phyloP scores from a whole-genome alignment of 2,113 vertebrate species.

The Ciconia boyciana region DNA sequence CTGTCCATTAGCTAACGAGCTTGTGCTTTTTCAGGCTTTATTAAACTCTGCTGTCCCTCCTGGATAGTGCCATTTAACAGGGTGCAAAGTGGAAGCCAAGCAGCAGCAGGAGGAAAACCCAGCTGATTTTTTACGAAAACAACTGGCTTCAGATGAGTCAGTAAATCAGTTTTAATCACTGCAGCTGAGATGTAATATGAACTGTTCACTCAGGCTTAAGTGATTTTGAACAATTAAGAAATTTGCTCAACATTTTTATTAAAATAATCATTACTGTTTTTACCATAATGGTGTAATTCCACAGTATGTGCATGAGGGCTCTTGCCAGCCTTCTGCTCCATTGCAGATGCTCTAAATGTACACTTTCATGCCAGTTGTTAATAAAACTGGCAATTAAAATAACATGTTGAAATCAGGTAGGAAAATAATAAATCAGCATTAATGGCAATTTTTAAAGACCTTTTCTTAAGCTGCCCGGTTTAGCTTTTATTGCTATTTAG shows the following conservation, averaged over 20 bases:
- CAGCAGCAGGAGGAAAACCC: slow-evolving; percentile 19
- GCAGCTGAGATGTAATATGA: neutral
- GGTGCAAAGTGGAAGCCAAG: neutral
- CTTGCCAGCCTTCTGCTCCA: slow-evolving; percentile 10
- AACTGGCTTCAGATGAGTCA: slow-evolving; percentile 35
- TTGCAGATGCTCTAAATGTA: neutral
- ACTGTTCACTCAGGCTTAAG: slow-evolving; percentile 31
- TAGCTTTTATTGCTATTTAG: neutral
- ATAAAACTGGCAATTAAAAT: slow-evolving; percentile 13
- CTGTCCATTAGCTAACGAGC: neutral
- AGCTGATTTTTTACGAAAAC: slow-evolving; percentile 36
- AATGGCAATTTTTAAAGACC: neutral
- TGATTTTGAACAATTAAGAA: slow-evolving; percentile 60
- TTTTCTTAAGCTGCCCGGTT: neutral
- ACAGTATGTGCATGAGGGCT: neutral
- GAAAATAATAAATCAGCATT: neutral
- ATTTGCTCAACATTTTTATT: slow-evolving; percentile 50
- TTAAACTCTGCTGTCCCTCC: neutral
- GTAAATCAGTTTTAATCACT: slow-evolving; percentile 55
- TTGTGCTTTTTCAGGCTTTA: neutral
- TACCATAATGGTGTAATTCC: neutral
- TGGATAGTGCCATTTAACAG: neutral
- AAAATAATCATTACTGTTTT: slow-evolving; percentile 36
- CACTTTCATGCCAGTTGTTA: neutral
- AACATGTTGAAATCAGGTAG: neutral